Evolutionary conservation across 2,888 invertebrate genomes (phyloP).

Genomic region (Catocala fraxini): DNA sequence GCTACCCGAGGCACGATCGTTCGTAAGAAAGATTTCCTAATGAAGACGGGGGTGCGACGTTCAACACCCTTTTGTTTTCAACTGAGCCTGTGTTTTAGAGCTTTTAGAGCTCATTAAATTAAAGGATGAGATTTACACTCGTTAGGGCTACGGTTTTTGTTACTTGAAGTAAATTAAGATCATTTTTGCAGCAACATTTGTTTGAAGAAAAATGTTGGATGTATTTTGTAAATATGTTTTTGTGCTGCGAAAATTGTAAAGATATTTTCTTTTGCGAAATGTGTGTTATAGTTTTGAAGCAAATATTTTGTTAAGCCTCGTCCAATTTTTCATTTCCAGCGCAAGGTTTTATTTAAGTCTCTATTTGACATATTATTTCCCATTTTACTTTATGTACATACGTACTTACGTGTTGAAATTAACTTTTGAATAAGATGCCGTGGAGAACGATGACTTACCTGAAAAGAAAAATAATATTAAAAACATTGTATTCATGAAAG

Average conservation of each 20-base stretch:
- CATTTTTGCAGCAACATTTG: slow-evolving; percentile 18
- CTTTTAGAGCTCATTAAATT: slow-evolving; percentile 84
- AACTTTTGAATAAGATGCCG: no score
- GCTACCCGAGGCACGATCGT: slow-evolving; percentile 40
- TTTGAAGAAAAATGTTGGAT: not conserved
- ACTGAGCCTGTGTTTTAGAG: slow-evolving; percentile 79
- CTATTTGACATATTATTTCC: no score
- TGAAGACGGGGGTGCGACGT: slow-evolving; percentile 67
- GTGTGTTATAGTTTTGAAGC: not conserved
- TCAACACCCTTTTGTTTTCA: slow-evolving; percentile 76
- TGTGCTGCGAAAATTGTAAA: not conserved
- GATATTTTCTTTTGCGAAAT: not conserved
- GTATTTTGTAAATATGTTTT: slow-evolving; percentile 1
- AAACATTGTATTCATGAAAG: no score
- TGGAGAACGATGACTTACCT: no score
- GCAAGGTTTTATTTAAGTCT: no score
- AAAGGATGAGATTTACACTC: slow-evolving; percentile 77
- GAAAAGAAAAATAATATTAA: no score
- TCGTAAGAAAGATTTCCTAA: slow-evolving; percentile 60
- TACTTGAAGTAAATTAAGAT: slow-evolving; percentile 43
- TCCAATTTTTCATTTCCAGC: not conserved
- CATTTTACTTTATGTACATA: no score
- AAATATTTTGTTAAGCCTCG: not conserved
- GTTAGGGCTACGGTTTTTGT: slow-evolving; percentile 62
- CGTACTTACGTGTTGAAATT: no score